phyloP scores from a whole-genome alignment of 2,113 vertebrate species.

The Aleadryas rufinucha region DNA sequence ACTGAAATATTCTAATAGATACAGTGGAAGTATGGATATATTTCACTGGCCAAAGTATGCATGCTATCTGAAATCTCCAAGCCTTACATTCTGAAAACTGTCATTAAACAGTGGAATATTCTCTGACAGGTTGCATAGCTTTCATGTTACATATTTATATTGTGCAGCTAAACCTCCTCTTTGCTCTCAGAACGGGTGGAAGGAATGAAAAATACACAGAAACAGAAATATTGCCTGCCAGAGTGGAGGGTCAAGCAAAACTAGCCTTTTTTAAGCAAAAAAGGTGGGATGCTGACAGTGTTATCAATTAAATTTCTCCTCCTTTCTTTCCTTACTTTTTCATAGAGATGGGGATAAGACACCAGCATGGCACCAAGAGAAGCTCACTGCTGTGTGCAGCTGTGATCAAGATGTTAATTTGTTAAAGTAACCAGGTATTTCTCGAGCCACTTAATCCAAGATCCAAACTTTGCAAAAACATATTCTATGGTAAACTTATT shows the following conservation, averaged over 20 bases:
- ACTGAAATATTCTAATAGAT: slow-evolving; percentile 46
- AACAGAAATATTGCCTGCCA: not conserved
- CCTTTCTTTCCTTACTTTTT: not conserved
- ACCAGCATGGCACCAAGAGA: not conserved
- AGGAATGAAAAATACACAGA: slow-evolving; percentile 30
- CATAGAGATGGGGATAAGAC: not conserved
- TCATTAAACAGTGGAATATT: slow-evolving; percentile 45
- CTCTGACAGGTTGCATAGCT: slow-evolving; percentile 26
- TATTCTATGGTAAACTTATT: not conserved
- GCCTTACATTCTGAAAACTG: slow-evolving; percentile 37
- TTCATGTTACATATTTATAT: slow-evolving; percentile 55
- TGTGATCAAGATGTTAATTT: not conserved
- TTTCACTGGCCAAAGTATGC: not conserved
- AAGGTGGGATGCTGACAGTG: not conserved
- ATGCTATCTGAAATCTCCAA: slow-evolving; percentile 17
- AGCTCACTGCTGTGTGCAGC: not conserved
- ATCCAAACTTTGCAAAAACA: not conserved
- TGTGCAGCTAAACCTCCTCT: slow-evolving; percentile 24
- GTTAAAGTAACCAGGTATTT: not conserved
- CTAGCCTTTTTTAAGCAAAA: not conserved
- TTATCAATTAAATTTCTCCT: not conserved
- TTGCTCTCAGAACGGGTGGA: not conserved
- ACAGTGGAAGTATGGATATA: not conserved
- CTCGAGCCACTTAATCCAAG: not conserved
- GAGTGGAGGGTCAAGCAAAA: not conserved